phyloP scores from a whole-genome alignment of 1,140 invertebrate genomes.

The Elysia chlorotica region DNA sequence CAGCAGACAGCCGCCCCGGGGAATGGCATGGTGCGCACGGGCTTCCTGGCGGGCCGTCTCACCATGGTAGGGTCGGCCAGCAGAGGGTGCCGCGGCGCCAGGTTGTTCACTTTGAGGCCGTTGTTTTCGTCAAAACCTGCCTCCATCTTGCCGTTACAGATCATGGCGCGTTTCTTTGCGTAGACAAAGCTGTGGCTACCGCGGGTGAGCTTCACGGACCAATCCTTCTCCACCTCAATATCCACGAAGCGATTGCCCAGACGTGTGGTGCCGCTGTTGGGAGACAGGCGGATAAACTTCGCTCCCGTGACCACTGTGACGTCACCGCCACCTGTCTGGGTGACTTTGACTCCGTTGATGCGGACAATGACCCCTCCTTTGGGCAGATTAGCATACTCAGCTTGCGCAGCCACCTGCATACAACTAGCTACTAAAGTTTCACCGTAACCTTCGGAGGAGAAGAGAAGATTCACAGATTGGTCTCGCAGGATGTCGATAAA shows the following conservation, averaged over 20 bases:
- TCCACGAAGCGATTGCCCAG: slow-evolving; percentile 45
- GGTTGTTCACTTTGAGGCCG: slow-evolving; percentile 27
- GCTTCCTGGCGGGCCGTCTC: slow-evolving; percentile 1
- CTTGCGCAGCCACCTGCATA: slow-evolving; percentile 35
- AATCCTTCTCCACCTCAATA: slow-evolving; percentile 41
- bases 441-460: slow-evolving; percentile 40
- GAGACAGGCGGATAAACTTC: slow-evolving; percentile 45
- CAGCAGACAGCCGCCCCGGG: not conserved
- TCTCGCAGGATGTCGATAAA: slow-evolving; percentile 49
- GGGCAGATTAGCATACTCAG: slow-evolving; percentile 39
- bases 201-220: slow-evolving; percentile 36
- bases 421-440: slow-evolving; percentile 37
- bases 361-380: slow-evolving; percentile 43
- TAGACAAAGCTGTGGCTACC: slow-evolving; percentile 36
- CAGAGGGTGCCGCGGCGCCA: slow-evolving; percentile 15
- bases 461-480: slow-evolving; percentile 46
- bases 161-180: slow-evolving; percentile 30
- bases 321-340: slow-evolving; percentile 43
- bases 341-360: slow-evolving; percentile 50
- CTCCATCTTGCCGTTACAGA: slow-evolving; percentile 48
- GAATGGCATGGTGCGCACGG: too few species aligned
- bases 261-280: slow-evolving; percentile 29
- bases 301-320: slow-evolving; percentile 45
- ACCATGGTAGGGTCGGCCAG: slow-evolving; percentile 10
- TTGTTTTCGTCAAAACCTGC: slow-evolving; percentile 45